These are phyloP conservation scores for Beris morrisii DNA, from an alignment of 2,888 invertebrate genomes.

Conservation along the genomic window DNA sequence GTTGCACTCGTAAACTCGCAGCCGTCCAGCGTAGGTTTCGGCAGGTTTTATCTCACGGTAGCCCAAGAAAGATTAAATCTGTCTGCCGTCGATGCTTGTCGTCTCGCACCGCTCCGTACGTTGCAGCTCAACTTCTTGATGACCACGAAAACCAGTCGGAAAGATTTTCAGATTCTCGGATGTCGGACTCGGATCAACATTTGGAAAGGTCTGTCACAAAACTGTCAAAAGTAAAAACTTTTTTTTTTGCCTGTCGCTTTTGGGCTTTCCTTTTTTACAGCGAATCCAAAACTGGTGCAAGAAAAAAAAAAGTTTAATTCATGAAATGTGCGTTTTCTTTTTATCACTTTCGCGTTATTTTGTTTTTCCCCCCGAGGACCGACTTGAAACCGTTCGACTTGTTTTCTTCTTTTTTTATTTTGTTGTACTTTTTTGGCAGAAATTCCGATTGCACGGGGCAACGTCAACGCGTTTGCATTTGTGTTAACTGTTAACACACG, in stretches of 20 bases:
- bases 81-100: too few species aligned
- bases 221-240: constrained; percentile 17
- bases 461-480: too few species aligned
- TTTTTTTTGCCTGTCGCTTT: constrained; percentile 12
- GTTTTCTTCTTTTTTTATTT: too few species aligned
- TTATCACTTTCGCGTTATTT: too few species aligned
- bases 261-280: constrained; percentile 19
- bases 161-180: constrained; percentile 2
- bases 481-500: too few species aligned
- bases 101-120: background rate
- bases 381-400: too few species aligned
- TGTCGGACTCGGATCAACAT: constrained; percentile 7
- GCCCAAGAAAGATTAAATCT: background rate
- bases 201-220: constrained; percentile 16
- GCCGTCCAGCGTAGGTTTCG: background rate
- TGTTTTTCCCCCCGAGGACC: too few species aligned
- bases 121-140: background rate
- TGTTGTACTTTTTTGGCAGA: too few species aligned
- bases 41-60: background rate
- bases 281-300: constrained; percentile 17
- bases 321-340: too few species aligned
- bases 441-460: too few species aligned
- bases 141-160: constrained; percentile 18
- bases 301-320: too few species aligned
- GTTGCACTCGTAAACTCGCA: constrained; percentile 6